Evolutionary conservation across 2,888 invertebrate species (phyloP).

Genomic region (Leptura quadrifasciata): DNA sequence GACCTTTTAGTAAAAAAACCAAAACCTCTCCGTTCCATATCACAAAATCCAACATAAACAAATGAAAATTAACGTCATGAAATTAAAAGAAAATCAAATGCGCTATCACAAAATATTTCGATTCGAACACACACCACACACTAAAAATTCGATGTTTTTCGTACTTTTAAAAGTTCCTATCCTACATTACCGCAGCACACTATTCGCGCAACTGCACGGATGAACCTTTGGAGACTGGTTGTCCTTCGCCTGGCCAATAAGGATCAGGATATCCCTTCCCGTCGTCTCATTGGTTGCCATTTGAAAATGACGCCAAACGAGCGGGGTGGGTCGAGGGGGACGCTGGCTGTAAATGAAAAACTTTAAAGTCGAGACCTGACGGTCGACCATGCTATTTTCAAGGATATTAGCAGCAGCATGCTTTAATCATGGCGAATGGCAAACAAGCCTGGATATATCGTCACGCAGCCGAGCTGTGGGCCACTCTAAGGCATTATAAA

Average conservation of each 20-base stretch:
- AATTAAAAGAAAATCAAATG: slow-evolving; percentile 46
- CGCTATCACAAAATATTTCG: slow-evolving; percentile 31
- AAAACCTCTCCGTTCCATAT: slow-evolving; percentile 87
- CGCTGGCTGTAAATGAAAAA: slow-evolving; percentile 55
- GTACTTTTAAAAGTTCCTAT: slow-evolving; percentile 33
- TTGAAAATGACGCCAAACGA: slow-evolving; percentile 64
- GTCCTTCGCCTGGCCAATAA: slow-evolving; percentile 70
- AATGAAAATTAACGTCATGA: slow-evolving; percentile 75
- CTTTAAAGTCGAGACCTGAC: slow-evolving; percentile 64
- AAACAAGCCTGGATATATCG: slow-evolving; percentile 47
- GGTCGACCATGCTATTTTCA: slow-evolving; percentile 70
- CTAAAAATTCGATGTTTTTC: slow-evolving; percentile 36
- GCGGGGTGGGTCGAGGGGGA: slow-evolving; percentile 42
- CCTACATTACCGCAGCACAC: slow-evolving; percentile 52
- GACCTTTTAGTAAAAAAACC: slow-evolving; percentile 89
- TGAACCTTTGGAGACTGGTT: slow-evolving; percentile 63
- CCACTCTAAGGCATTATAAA: slow-evolving; percentile 33
- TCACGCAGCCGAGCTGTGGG: slow-evolving; percentile 46
- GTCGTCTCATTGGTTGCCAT: slow-evolving; percentile 66
- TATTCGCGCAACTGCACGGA: slow-evolving; percentile 63
- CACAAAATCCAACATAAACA: slow-evolving; percentile 79
- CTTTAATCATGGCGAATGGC: slow-evolving; percentile 58
- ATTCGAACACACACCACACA: slow-evolving; percentile 20
- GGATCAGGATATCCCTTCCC: slow-evolving; percentile 65
- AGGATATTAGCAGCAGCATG: slow-evolving; percentile 56